A percentile compares a stretch with the other conserved stretches of the same genome.
phyloP scores from a whole-genome alignment of 2,113 vertebrate species.

The Otus sunia region DNA sequence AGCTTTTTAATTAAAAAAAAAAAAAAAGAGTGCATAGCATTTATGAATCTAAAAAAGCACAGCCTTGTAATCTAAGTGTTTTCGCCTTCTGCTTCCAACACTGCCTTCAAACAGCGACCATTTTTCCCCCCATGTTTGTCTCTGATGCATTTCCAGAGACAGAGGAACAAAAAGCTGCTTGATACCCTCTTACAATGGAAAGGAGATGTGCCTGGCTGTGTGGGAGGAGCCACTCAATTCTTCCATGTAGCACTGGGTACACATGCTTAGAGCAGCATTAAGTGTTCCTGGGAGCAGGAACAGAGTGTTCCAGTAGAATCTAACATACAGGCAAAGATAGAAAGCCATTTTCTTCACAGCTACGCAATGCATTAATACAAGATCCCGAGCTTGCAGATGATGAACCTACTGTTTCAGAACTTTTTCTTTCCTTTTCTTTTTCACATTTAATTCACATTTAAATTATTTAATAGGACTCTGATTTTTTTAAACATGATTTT shows the following conservation, averaged over 20 bases:
- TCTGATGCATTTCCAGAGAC: conserved; percentile 1
- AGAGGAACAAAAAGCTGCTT: conserved; percentile 31
- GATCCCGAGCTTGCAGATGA: background rate
- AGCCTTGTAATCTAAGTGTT: background rate
- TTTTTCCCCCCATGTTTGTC: background rate
- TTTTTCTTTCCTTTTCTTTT: background rate
- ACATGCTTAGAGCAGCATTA: background rate
- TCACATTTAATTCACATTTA: background rate
- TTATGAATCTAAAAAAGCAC: background rate
- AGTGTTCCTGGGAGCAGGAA: conserved; percentile 46
- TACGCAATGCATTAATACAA: background rate
- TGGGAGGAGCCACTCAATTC: conserved; percentile 43
- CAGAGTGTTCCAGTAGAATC: conserved; percentile 51
- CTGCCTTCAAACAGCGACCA: background rate
- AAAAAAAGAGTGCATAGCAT: background rate
- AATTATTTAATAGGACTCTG: background rate
- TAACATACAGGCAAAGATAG: conserved; percentile 39
- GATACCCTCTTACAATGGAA: conserved; percentile 7
- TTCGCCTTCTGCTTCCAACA: background rate
- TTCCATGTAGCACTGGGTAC: background rate
- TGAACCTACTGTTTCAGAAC: background rate
- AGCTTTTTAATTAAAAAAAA: background rate
- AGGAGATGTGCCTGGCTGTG: conserved; percentile 41
- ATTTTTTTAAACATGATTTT: background rate
- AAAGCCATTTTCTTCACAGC: conserved; percentile 44